Evolutionary conservation across 1,140 invertebrate species (phyloP), one percentile per base, ranked within the genome.

Genomic region (Venustaconcha ellipsiformis): DNA sequence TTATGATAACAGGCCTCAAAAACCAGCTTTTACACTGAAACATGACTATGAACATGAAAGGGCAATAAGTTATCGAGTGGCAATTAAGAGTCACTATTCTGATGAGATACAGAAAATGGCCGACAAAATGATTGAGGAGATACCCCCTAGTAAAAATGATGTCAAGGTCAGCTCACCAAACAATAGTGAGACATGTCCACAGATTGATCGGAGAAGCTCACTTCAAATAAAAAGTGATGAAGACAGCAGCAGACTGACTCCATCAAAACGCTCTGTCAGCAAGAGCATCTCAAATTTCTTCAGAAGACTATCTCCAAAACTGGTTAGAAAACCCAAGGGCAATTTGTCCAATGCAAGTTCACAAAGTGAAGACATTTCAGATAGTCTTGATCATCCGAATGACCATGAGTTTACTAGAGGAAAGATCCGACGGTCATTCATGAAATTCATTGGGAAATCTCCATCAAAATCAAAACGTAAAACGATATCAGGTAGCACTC

Each of bases 211-310:
- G 26, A 65, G 70, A 14, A 72, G 55, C 62, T 77, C 75, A n/a
- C 26, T 72, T 14, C 75, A 66, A 20, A 48, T 18, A 57, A 70
- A 77, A 37, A 70, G 67, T 56, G 20, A n/a, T 20, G 69, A 71
- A 15, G 69, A 69, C 20, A 71, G 69, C 12, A 60, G 48, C 30
- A 67, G 70, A 30, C 74, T 84, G 58, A 79, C 81, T 5, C 83
- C 81, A 3, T 74, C 79, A 63, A 83, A 84, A 62, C 74, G 78
- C 23, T 84, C 82, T 15, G 74, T 83, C 57, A 84, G 83, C 67
- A 79, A 72, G 15, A 84, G 83, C 74, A 82, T 86, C 60, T 78
- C 80, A 17, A 86, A 84, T 69, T 84, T 86, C 71, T 83, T 86
- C 63, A 78, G 79, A 66, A 70, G 79, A 15, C 68, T 86, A 48